Evolutionary conservation across 1,140 invertebrate genomes (phyloP).

Genomic region (Calosoma granatense): DNA sequence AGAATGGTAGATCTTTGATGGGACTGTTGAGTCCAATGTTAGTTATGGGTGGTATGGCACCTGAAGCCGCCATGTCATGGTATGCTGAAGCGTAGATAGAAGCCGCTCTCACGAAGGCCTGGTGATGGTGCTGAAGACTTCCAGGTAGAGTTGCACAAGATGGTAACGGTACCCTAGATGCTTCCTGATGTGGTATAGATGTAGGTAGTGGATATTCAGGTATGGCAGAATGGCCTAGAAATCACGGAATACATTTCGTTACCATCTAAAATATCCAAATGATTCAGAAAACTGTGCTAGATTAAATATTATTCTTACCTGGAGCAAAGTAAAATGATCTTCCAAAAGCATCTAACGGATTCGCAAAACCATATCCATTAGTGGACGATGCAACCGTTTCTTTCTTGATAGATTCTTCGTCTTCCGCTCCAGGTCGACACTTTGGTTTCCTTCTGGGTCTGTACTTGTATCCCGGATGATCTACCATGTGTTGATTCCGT

Average conservation of each 20-base stretch:
- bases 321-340: neutral
- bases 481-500: conserved; percentile 62
- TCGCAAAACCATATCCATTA: neutral
- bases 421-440: conserved; percentile 1
- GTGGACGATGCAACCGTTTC: neutral
- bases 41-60: no score
- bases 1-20: neutral
- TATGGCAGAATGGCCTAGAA: neutral
- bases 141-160: conserved; percentile 22
- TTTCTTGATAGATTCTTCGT: neutral
- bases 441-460: conserved; percentile 57
- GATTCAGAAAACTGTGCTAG: neutral
- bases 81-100: conserved; percentile 22
- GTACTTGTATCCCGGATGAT: conserved; percentile 66
- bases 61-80: conserved; percentile 21
- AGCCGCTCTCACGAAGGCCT: conserved; percentile 21
- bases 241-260: neutral
- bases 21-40: neutral
- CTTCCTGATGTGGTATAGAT: neutral
- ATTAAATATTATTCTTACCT: neutral
- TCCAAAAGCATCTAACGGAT: neutral
- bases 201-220: neutral
- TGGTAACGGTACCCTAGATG: conserved; percentile 17
- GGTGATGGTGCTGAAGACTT: conserved; percentile 24
- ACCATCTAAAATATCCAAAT: neutral